Base-by-base conservation (phyloP, 2,888 invertebrate species). In the Watsonalla binaria region DNA sequence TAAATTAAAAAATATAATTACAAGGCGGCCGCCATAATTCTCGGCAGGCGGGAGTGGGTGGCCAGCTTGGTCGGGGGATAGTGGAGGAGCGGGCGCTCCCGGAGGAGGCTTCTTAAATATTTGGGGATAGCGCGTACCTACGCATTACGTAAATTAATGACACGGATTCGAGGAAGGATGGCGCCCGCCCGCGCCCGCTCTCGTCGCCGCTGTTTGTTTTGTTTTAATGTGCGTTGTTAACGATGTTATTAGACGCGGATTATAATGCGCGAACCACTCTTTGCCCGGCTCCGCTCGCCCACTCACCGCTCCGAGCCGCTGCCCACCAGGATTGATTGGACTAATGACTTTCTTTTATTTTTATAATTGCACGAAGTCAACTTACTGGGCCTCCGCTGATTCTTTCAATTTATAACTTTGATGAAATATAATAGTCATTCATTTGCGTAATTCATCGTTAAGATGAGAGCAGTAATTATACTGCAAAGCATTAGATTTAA, bases 1-100 rank as follows among this genome's bases (percentile, higher is more conserved):
- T 93, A 93, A 93, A 93, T 93, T 93, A 93, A 93, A 93, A 93
- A 93, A 93, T 92, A 92, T 93, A 93, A 93, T 93, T 93, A 93
- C 92, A 92, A 91, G 91, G 92, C 92, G 91, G 90, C 92, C 92
- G 92, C 92, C 92, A 92, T 92, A 92, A 92, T 90, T 91, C 91
- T 91, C 89, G 85, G 82, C 88, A 76, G 88, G 89, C 82, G 89
- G 82, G 78, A 64, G 80, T 70, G 77, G 80, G 81, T 70, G 78
- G 76, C 72, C 69, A 77, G 78, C 59, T 63, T 70, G 78, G 67
- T 67, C 58, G 72, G 77, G 78, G 78, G 79, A 83, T 88, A 89
- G 90, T 87, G 90, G 88, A 84, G 89, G 79, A 84, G 74, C 84
- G 86, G 87, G 84, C 82, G 86, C 89, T 86, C 88, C 86, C 87